Evolutionary conservation across 2,888 invertebrate species (phyloP).

Genomic region (Ichneumoninae sp.): DNA sequence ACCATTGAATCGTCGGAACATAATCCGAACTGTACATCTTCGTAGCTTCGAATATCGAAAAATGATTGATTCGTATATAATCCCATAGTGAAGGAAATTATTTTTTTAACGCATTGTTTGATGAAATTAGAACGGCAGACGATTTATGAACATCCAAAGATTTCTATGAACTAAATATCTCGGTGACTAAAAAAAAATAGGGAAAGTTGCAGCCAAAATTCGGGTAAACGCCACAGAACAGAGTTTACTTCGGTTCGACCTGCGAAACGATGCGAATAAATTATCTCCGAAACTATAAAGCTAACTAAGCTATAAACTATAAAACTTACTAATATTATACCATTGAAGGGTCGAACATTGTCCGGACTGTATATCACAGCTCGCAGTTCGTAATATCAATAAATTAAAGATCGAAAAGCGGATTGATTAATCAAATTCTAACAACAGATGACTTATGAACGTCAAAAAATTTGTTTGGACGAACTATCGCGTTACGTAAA

Average conservation of each 20-base stretch:
- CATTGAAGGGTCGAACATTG: constrained; percentile 5
- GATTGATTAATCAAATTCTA: neutral
- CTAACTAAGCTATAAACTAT: too few relatives aligned
- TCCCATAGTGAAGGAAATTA: neutral
- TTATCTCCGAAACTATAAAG: neutral
- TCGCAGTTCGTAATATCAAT: too few relatives aligned
- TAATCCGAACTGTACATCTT: neutral
- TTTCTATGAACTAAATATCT: neutral
- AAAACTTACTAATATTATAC: constrained; percentile 1
- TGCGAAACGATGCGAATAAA: neutral
- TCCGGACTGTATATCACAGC: neutral
- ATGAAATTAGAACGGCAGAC: neutral
- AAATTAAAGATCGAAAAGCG: neutral
- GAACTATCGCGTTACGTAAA: neutral
- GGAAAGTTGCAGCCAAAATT: neutral
- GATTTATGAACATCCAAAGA: neutral
- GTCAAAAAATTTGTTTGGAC: neutral
- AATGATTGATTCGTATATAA: too few relatives aligned
- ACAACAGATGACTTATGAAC: neutral
- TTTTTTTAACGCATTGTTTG: neutral
- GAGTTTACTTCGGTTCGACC: neutral
- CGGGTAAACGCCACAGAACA: neutral
- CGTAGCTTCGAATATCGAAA: neutral
- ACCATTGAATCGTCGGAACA: constrained; percentile 4
- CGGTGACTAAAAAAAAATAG: neutral